These are phyloP conservation scores for Pteromalus puparum DNA, from an alignment of 1,140 invertebrate species.

Conservation along the genomic window DNA sequence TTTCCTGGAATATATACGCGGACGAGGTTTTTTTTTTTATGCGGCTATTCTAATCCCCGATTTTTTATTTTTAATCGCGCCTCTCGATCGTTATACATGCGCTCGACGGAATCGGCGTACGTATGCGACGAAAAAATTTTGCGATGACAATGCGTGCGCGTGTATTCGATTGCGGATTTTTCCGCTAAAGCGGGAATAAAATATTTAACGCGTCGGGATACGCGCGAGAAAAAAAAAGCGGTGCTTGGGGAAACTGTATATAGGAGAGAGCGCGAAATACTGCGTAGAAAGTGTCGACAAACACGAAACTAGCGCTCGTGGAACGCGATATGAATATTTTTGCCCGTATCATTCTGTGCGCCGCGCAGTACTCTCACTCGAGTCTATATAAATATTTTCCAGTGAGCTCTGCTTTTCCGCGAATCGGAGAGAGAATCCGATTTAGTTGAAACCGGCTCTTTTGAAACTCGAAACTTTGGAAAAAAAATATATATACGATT, in stretches of 20 bases:
- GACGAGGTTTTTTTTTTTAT: not conserved
- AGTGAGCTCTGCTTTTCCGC: not conserved
- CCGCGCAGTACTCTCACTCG: not conserved
- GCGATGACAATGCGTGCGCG: not conserved
- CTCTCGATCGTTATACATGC: not conserved
- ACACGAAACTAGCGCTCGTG: slow-evolving; percentile 1
- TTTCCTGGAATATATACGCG: no score
- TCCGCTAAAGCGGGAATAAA: slow-evolving; percentile 5
- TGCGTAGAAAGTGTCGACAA: slow-evolving; percentile 5
- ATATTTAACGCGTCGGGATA: slow-evolving; percentile 2
- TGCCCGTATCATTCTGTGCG: not conserved
- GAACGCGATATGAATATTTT: slow-evolving; percentile 37
- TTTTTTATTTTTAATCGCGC: not conserved
- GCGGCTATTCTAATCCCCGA: not conserved
- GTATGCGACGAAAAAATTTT: not conserved
- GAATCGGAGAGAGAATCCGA: not conserved
- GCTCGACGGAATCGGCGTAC: not conserved
- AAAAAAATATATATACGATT: slow-evolving; percentile 35
- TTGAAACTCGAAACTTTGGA: slow-evolving; percentile 16
- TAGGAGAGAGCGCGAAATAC: not conserved
- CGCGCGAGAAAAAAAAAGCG: not conserved
- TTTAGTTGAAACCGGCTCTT: not conserved
- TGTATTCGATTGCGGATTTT: not conserved
- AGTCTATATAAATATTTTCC: slow-evolving; percentile 10
- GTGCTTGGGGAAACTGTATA: not conserved